A percentile compares a stretch with the other conserved stretches of the same genome.
Conservation (phyloP, 2,888 invertebrate species). For the Abscondita cerata region DNA sequence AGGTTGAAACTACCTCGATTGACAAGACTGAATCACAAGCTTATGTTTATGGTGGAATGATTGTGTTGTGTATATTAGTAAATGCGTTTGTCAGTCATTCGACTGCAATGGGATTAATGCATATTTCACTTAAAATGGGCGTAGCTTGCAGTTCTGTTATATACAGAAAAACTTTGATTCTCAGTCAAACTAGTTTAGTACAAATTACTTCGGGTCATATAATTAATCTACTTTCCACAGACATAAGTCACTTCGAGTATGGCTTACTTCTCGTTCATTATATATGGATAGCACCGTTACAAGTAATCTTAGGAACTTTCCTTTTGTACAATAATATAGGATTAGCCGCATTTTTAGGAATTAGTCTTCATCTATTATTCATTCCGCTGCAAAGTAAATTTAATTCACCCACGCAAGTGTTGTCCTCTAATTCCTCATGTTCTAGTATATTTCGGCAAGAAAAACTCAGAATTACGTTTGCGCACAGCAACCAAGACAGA, state of each 20-base stretch:
- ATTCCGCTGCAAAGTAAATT: constrained; percentile 59
- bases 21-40: constrained; percentile 61
- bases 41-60: constrained; percentile 76
- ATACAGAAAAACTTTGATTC: constrained; percentile 72
- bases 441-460: constrained; percentile 67
- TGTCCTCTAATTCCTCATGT: background rate
- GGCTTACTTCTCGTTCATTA: constrained; percentile 81
- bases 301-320: constrained; percentile 74
- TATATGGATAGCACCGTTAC: constrained; percentile 80
- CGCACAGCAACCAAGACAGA: constrained; percentile 84
- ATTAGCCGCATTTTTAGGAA: constrained; percentile 62
- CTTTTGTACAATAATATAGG: constrained; percentile 69
- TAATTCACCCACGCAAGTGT: constrained; percentile 12
- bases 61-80: constrained; percentile 74
- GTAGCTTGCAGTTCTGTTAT: constrained; percentile 83
- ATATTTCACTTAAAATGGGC: constrained; percentile 84
- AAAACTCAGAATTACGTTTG: constrained; percentile 75
- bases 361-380: constrained; percentile 60
- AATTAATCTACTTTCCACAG: constrained; percentile 73
- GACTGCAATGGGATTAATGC: constrained; percentile 84
- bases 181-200: constrained; percentile 83
- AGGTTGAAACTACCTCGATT: constrained; percentile 53
- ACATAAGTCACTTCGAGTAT: constrained; percentile 86
- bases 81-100: constrained; percentile 74
- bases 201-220: constrained; percentile 77